Percentiles rank a stretch among this genome's conserved stretches.
phyloP scores from a whole-genome alignment of 2,113 vertebrate species.

The Leucosticte australis region DNA sequence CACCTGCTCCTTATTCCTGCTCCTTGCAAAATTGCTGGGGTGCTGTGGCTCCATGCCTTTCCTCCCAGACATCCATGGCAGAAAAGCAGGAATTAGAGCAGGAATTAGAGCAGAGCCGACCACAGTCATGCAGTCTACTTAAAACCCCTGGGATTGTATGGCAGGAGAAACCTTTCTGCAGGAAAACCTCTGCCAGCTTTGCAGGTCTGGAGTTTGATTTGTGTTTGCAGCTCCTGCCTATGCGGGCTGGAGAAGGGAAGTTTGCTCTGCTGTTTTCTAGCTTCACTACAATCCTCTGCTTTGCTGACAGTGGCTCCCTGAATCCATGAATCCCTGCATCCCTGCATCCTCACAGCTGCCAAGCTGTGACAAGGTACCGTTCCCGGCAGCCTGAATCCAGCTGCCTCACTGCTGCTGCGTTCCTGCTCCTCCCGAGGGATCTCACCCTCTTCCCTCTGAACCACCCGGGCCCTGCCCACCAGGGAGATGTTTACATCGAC shows the following conservation, averaged over 20 bases:
- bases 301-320: neutral
- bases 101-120: neutral
- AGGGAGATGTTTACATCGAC: neutral
- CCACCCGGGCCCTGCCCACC: neutral
- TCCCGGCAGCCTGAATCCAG: neutral
- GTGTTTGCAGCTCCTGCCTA: neutral
- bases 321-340: neutral
- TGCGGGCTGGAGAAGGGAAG: neutral
- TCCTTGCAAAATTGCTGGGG: neutral
- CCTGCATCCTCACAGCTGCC: neutral
- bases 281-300: neutral
- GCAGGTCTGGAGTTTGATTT: neutral
- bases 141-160: neutral
- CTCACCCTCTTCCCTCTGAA: neutral
- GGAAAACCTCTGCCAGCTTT: neutral
- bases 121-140: rapidly evolving
- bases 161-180: neutral
- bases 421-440: neutral
- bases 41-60: rapidly evolving
- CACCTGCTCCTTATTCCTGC: constrained; percentile 5
- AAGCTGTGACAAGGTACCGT: neutral
- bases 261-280: neutral
- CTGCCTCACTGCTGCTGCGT: neutral
- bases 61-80: neutral
- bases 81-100: neutral